A percentile compares a stretch with the other conserved stretches of the same genome.
These are phyloP conservation scores for Capromys pilorides DNA, from an alignment of 2,797 vertebrate genomes.

Conservation along the genomic window DNA sequence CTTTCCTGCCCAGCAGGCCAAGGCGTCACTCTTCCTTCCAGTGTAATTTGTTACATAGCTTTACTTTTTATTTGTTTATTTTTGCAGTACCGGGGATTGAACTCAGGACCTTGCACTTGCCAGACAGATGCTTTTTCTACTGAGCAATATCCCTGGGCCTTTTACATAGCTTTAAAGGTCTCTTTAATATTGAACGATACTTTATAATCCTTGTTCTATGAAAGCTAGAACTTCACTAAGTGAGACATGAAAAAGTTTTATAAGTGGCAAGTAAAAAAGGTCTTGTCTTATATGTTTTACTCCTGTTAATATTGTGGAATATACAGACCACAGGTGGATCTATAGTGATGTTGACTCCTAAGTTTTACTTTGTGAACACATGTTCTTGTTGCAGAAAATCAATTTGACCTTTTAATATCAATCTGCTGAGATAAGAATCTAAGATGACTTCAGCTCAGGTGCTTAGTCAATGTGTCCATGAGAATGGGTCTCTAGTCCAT, in stretches of 20 bases:
- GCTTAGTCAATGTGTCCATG: neutral
- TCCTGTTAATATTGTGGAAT: neutral
- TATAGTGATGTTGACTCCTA: neutral
- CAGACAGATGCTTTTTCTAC: too few relatives aligned
- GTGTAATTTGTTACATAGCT: neutral
- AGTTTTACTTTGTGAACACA: constrained; percentile 17
- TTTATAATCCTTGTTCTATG: neutral
- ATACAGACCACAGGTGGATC: neutral
- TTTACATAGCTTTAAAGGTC: too few relatives aligned
- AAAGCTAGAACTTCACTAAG: constrained; percentile 1
- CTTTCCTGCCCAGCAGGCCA: neutral
- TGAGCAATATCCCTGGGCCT: too few relatives aligned
- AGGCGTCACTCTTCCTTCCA: neutral
- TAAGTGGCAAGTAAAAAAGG: neutral
- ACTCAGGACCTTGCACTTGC: too few relatives aligned
- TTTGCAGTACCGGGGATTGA: too few relatives aligned
- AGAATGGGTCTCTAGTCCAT: neutral
- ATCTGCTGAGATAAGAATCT: neutral
- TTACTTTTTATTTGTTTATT: neutral
- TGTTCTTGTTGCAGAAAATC: neutral
- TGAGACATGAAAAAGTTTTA: neutral
- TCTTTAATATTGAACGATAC: neutral
- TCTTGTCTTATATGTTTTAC: neutral
- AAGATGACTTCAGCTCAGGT: constrained; percentile 35
- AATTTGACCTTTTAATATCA: neutral